A percentile compares a stretch with the other conserved stretches of the same genome.
Evolutionary conservation across 2,113 vertebrate species (phyloP).

Genomic region (Embiotoca jacksoni): DNA sequence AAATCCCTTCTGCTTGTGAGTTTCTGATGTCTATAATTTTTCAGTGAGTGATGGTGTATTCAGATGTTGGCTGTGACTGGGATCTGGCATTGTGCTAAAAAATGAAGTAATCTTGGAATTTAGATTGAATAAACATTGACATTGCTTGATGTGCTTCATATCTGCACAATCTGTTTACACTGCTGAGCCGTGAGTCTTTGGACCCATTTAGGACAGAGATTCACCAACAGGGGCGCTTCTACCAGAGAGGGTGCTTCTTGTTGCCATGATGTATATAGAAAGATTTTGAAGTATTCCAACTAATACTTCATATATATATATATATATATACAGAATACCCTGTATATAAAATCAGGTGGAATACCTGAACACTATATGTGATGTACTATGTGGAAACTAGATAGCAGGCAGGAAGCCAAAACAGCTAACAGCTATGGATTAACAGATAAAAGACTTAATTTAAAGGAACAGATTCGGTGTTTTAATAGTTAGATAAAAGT

Average conservation of each 20-base stretch:
- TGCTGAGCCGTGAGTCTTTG: constrained; percentile 26
- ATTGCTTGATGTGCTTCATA: constrained; percentile 62
- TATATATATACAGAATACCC: too few species aligned
- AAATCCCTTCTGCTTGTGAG: constrained; percentile 50
- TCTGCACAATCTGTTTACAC: constrained; percentile 62
- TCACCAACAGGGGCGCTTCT: not conserved
- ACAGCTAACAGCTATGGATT: too few species aligned
- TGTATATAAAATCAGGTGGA: too few species aligned
- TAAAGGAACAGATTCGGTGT: too few species aligned
- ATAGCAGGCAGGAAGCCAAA: too few species aligned
- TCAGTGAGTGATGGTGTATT: constrained; percentile 73
- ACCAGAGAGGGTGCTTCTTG: not conserved
- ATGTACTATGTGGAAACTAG: too few species aligned
- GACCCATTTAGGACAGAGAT: constrained; percentile 10
- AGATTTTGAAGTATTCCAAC: too few species aligned
- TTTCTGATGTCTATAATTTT: constrained; percentile 67
- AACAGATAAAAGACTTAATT: too few species aligned
- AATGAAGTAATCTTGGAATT: constrained; percentile 77
- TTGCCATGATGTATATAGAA: not conserved
- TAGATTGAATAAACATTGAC: constrained; percentile 69
- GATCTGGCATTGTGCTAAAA: constrained; percentile 63
- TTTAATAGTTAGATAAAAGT: too few species aligned
- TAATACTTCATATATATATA: too few species aligned
- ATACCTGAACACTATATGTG: too few species aligned
- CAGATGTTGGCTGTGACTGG: constrained; percentile 73